Conservation (phyloP, 1,140 invertebrate genomes). For the Pachypsylla venusta region DNA sequence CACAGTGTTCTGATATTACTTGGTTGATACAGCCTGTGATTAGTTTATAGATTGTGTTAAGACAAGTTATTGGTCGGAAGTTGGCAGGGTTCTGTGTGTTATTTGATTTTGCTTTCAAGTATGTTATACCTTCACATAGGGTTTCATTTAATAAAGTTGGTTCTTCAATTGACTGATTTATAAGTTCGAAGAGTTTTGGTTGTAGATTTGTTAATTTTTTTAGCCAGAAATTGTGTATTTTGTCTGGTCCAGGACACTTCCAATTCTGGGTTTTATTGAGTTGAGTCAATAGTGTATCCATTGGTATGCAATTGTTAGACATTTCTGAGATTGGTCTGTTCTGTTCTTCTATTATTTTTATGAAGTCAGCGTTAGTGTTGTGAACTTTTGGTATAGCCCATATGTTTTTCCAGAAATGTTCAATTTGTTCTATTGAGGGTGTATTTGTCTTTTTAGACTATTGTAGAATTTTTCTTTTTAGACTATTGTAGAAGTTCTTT, state of each 20-base stretch:
- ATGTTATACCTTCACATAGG: neutral
- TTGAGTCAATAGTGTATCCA: neutral
- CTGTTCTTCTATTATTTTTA: neutral
- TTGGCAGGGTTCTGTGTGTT: constrained; percentile 11
- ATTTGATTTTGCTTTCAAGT: neutral
- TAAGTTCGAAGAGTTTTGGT: neutral
- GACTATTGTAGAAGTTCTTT: neutral
- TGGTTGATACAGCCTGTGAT: constrained; percentile 15
- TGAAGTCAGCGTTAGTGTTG: neutral
- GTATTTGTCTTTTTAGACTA: neutral
- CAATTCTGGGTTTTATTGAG: neutral
- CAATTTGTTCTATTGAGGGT: neutral
- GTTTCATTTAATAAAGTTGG: neutral
- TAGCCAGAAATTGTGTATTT: neutral
- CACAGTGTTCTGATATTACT: constrained; percentile 15
- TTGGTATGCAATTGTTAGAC: neutral
- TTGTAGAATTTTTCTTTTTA: too few relatives aligned
- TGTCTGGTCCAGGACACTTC: constrained; percentile 1
- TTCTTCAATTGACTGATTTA: neutral
- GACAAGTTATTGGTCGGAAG: constrained; percentile 13
- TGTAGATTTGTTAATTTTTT: constrained; percentile 1
- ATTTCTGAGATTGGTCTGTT: neutral
- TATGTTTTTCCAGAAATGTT: neutral
- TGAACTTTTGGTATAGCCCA: neutral
- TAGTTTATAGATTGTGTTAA: constrained; percentile 13